Evolutionary conservation across 2,113 vertebrate species (phyloP).

Genomic region (Brienomyrus brachyistius): DNA sequence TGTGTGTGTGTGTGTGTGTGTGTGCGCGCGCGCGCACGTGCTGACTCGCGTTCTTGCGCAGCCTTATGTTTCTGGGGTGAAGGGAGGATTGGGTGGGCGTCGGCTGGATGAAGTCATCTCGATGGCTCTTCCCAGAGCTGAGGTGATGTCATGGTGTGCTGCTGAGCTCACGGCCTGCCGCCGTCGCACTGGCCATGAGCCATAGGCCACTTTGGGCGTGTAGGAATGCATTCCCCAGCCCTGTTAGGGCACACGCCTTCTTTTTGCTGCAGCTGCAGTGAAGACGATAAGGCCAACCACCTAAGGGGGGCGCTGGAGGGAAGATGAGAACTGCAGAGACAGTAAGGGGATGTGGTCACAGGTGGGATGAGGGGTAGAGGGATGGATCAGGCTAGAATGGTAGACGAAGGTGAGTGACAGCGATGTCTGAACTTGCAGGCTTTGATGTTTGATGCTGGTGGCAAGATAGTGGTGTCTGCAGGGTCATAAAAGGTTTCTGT

Average conservation of each 20-base stretch:
- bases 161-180: neutral
- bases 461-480: neutral
- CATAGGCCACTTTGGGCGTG: constrained; percentile 33
- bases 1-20: constrained; percentile 15
- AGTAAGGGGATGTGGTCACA: neutral
- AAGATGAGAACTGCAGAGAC: constrained; percentile 66
- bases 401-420: neutral
- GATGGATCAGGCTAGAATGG: neutral
- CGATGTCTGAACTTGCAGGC: neutral
- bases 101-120: neutral
- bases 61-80: neutral
- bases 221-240: neutral
- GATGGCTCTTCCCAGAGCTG: neutral
- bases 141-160: neutral
- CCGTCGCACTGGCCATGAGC: constrained; percentile 29
- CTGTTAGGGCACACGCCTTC: constrained; percentile 28
- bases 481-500: neutral
- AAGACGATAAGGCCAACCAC: constrained; percentile 82
- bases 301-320: constrained; percentile 68
- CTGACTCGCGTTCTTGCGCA: neutral
- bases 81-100: neutral
- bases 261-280: constrained; percentile 64
- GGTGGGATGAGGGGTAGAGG: neutral
- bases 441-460: neutral
- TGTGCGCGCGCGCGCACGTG: neutral